Base-by-base conservation (phyloP, 2,113 vertebrate species). In the Crotalus tigris region DNA sequence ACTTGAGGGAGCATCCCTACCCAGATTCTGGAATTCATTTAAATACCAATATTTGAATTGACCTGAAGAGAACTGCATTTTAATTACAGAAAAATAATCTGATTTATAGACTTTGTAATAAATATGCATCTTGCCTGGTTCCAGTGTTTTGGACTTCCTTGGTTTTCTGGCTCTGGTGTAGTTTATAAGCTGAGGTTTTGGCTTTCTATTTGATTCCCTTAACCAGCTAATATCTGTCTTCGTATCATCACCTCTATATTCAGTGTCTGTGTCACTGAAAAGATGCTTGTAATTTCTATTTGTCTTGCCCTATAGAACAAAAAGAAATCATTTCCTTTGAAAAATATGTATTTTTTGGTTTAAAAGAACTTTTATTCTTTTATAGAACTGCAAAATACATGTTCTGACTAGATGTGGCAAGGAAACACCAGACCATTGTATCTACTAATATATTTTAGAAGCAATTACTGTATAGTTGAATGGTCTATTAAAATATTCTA, bases 201-300 rank as follows among this genome's bases (percentile, higher is more conserved):
- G 85, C 94, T 97, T 98, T 93, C 94, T 97, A 92, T 93, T 97
- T 1, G 98, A 97, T 87, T 98, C 97, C 55, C 85, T 98, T 8
- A 99, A 96, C 99, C 99, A 99, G 94, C 99, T 99, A 81, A 98
- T 23, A 15, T 98, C 97, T 24, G 98, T 98, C 94, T 96, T 98
- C 93, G 92, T 97, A 64, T 97, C 97, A 81, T 99, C 98, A 69
- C 94, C 98, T 94, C 55, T 97, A 92, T 93, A 93, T 90, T 99
- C 99, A 89, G 98, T 98, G 91, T 99, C 99, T 90, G 98, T 98
- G 95, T 99, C 98, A 97, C 98, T 99, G 88, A 99, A 99, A 88
- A 99, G 96, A 95, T 98, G 97, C 94, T 98, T 99, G 95, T 97
- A 98, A 85, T 94, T 96, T 94, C 95, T 86, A 87, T 90, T 96